Percentiles rank a stretch among this genome's conserved stretches.
Evolutionary conservation across 2,113 vertebrate genomes (phyloP).

Genomic region (Chiloscyllium plagiosum): DNA sequence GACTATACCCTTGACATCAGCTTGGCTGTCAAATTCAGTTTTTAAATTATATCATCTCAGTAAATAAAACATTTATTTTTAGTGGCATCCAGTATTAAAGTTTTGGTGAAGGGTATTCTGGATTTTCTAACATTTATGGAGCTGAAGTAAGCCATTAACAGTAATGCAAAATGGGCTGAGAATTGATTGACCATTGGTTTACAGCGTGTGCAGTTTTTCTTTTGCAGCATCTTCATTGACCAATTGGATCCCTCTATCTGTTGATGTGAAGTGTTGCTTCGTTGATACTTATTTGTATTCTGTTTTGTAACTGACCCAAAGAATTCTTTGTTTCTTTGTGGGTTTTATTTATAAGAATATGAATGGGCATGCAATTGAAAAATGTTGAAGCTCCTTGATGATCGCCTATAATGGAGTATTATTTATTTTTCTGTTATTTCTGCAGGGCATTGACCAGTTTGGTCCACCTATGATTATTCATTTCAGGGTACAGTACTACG

Average conservation of each 20-base stretch:
- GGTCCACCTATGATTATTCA: constrained; percentile 97
- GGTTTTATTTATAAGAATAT: background rate
- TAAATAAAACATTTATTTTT: background rate
- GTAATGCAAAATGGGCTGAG: background rate
- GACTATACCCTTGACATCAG: background rate
- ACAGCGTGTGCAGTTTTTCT: background rate
- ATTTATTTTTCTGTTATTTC: constrained; percentile 37
- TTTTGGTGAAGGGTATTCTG: background rate
- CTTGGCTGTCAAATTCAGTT: background rate
- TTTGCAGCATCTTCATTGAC: background rate
- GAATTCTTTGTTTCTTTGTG: background rate
- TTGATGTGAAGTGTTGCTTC: background rate
- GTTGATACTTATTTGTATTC: background rate
- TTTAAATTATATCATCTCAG: background rate
- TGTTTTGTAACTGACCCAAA: background rate
- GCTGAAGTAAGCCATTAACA: background rate
- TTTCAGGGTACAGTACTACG: constrained; percentile 96
- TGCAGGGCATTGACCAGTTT: constrained; percentile 94
- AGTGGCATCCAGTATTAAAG: background rate
- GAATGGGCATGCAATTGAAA: background rate
- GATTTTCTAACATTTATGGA: background rate
- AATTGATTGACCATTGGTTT: background rate
- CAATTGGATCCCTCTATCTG: background rate
- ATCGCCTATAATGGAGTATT: background rate
- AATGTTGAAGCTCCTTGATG: background rate